These are phyloP conservation scores for Ennomos fuscantarius DNA, from an alignment of 2,888 invertebrate species.

Conservation along the genomic window DNA sequence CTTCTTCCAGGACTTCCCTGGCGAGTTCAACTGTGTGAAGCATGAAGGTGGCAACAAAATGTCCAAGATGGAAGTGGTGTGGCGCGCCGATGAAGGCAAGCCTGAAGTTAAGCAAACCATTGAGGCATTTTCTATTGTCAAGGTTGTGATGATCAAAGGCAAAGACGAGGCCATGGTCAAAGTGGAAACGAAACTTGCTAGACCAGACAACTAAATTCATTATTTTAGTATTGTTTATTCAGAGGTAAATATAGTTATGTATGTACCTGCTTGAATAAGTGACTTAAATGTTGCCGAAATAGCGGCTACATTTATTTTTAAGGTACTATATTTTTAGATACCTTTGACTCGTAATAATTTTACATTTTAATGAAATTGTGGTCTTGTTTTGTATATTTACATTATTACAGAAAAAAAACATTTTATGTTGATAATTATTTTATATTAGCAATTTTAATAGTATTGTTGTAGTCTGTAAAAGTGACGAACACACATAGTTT, in stretches of 20 bases:
- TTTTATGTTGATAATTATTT: conserved; percentile 22
- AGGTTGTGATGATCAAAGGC: conserved; percentile 69
- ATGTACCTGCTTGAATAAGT: background rate
- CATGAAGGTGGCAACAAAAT: conserved; percentile 66
- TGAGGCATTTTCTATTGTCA: conserved; percentile 72
- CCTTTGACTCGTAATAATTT: conserved; percentile 34
- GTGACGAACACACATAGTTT: conserved; percentile 11
- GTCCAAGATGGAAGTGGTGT: conserved; percentile 73
- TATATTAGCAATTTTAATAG: conserved; percentile 8
- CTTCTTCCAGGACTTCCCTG: conserved; percentile 66
- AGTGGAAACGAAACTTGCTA: conserved; percentile 73
- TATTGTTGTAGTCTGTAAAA: conserved; percentile 4
- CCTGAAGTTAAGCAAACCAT: conserved; percentile 66
- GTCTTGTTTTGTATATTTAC: conserved; percentile 28
- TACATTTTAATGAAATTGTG: conserved; percentile 33
- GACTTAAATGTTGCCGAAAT: background rate
- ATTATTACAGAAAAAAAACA: conserved; percentile 1
- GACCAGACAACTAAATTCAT: conserved; percentile 46
- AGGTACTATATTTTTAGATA: conserved; percentile 27
- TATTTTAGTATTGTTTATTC: background rate
- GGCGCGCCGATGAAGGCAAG: conserved; percentile 55
- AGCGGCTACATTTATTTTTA: conserved; percentile 14
- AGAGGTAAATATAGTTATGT: conserved; percentile 4
- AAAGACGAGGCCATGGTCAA: conserved; percentile 74
- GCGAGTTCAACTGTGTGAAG: conserved; percentile 69